Conservation (phyloP, 1,140 invertebrate species). For the Archegozetes longisetosus region DNA sequence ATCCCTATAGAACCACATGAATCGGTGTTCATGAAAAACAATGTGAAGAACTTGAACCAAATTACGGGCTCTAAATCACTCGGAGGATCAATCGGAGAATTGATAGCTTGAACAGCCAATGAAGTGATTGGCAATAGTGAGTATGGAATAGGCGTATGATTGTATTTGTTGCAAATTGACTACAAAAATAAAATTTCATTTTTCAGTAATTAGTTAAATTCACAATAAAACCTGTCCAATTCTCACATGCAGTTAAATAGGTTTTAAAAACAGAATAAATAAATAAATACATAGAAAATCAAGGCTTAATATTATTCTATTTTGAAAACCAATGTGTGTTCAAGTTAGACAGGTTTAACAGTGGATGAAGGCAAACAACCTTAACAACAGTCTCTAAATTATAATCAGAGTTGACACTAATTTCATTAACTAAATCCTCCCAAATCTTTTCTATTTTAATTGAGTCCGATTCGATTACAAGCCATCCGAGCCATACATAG, state of each 20-base stretch:
- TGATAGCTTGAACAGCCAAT: slow-evolving; percentile 7
- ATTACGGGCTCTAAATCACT: neutral
- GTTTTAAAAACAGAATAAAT: too few species aligned
- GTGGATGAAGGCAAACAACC: too few species aligned
- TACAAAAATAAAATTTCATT: slow-evolving; percentile 2
- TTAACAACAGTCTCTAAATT: neutral
- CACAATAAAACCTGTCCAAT: too few species aligned
- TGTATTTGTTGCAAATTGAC: neutral
- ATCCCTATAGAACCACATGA: slow-evolving; percentile 13
- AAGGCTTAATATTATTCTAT: too few species aligned
- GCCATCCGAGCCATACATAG: slow-evolving; percentile 5
- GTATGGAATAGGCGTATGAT: neutral
- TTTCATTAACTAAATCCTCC: slow-evolving; percentile 15
- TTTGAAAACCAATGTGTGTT: too few species aligned
- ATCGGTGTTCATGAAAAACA: neutral
- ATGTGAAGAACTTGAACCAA: slow-evolving; percentile 1
- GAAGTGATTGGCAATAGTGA: slow-evolving; percentile 16
- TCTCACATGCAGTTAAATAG: too few species aligned
- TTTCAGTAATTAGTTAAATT: too few species aligned
- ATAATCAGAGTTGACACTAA: slow-evolving; percentile 7
- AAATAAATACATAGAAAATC: too few species aligned
- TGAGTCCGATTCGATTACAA: slow-evolving; percentile 10
- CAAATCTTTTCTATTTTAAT: slow-evolving; percentile 11
- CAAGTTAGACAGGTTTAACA: too few species aligned
- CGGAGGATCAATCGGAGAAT: neutral